Base-by-base conservation (phyloP, 1,140 invertebrate genomes). In the Megathymus violae region DNA sequence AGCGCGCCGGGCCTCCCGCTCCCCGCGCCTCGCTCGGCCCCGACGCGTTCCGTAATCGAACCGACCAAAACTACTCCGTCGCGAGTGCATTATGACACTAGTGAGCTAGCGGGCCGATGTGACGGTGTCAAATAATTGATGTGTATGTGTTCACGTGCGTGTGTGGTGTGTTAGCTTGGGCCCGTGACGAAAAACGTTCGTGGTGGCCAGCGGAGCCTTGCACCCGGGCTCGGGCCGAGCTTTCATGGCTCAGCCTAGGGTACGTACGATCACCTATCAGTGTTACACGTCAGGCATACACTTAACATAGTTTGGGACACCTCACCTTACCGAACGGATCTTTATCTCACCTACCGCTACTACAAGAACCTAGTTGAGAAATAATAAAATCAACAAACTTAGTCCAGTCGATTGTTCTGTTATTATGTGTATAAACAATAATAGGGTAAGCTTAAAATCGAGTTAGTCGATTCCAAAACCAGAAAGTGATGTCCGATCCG, bases 181-280 rank as follows among this genome's bases (percentile, higher is more conserved):
- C 75, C 83, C 82, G 82, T 82, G 84, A 88, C 74, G 63, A 80
- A 81, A 86, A 88, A 77, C 85, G 73, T 88, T 87, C 88, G 88
- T 89, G 82, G 90, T 91, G 88, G 90, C 90, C 86, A 91, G 88
- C 81, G 88, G 87, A 89, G 82, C 90, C 78, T 78, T 90, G 80
- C 87, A 89, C 85, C 88, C 89, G 85, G 88, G 88, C 88, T 90
- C 88, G 88, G 88, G 86, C 78, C 87, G 88, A 91, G 86, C 88
- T 85, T 85, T 86, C 79, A 92, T 92, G 91, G 91, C 91, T 91
- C 91, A 92, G 86, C 89, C 91, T 87, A 91, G 91, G 89, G 91
- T 92, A 92, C 71, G 91, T 92, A 92, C 79, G 22, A n/a, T 31
- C 25, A 11, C 52, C 19, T 40, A 50, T 31, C 56, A 61, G 61